phyloP scores from a whole-genome alignment of 1,140 invertebrate species.

The Drosophila serrata region DNA sequence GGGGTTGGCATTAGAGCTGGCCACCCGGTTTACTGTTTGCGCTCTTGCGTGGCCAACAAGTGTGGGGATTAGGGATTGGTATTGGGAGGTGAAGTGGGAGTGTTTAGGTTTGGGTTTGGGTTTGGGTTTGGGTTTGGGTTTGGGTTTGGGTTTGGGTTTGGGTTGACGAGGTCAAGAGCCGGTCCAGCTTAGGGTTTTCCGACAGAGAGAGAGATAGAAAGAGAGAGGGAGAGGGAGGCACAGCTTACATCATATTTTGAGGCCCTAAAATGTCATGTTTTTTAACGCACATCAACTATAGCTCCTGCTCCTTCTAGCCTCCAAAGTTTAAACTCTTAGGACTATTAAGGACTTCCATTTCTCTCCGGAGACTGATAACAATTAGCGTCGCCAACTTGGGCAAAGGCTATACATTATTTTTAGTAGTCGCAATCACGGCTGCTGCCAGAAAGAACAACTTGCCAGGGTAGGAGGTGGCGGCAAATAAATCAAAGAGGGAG shows the following conservation, averaged over 20 bases:
- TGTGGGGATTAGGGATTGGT: conserved; percentile 7
- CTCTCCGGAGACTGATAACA: conserved; percentile 7
- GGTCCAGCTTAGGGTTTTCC: conserved; percentile 7
- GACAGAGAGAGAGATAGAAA: too few species aligned
- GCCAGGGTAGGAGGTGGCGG: not conserved
- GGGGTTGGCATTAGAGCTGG: not conserved
- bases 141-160: not conserved
- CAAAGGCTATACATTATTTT: conserved; percentile 4
- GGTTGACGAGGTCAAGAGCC: conserved; percentile 30
- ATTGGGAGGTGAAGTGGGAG: not conserved
- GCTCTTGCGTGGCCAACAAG: conserved; percentile 35
- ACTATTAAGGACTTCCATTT: not conserved
- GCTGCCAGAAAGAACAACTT: not conserved
- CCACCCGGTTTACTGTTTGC: conserved; percentile 30
- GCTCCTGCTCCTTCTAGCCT: not conserved
- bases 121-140: not conserved
- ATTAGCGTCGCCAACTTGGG: conserved; percentile 11
- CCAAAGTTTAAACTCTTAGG: not conserved
- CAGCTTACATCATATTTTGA: conserved; percentile 35
- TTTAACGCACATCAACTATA: not conserved
- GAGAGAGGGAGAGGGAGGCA: not conserved
- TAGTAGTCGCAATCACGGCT: not conserved
- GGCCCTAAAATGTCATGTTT: conserved; percentile 17
- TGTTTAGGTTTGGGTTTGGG: not conserved
- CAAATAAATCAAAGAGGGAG: conserved; percentile 10